Base-by-base conservation (phyloP, 2,797 vertebrate species). In the Orestias chungarensis region DNA sequence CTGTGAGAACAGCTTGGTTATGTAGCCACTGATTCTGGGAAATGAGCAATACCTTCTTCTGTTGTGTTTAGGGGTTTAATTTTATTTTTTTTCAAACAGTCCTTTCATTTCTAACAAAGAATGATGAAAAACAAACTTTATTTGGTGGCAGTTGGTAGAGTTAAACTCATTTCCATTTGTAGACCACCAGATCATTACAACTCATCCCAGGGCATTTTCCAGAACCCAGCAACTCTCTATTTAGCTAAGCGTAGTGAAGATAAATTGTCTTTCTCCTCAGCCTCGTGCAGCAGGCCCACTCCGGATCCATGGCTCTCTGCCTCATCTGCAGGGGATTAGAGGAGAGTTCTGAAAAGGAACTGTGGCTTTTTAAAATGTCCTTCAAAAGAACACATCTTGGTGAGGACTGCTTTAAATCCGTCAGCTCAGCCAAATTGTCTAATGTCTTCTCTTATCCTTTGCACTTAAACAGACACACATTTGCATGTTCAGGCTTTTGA, bases 371-470 rank as follows among this genome's bases (percentile, higher is more conserved):
- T 7, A 27, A 49, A 47, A 47, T 29, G 20, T 72, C 25, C 14
- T 67, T 67, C 59, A 40, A 59, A 64, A 47, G 14, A 27, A 62
- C 46, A n/a, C 47, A 31, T 64, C 42, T 50, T 50, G 25, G 49
- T 38, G n/a, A 57, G 46, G 62, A 35, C 61, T 0, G 6, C 72
- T 79, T 71, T 44, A 43, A 54, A 38, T 70, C 14, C 8, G 79
- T 40, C 15, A 64, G 38, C 23, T 49, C n/a, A 47, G 67, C 23
- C 62, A 77, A 50, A 67, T 52, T 33, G 64, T 69, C 31, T 35
- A 8, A 70, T 66, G 64, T 66, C 71, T 20, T 71, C 35, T 42
- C 67, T 72, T 42, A 68, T 80, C 71, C 59, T 66, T 80, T 20
- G 65, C 65, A 46, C 67, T 59, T 65, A 67, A 68, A 79, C 71